These are phyloP conservation scores for Anabas testudineus DNA, from an alignment of 2,797 vertebrate species.

Conservation along the genomic window DNA sequence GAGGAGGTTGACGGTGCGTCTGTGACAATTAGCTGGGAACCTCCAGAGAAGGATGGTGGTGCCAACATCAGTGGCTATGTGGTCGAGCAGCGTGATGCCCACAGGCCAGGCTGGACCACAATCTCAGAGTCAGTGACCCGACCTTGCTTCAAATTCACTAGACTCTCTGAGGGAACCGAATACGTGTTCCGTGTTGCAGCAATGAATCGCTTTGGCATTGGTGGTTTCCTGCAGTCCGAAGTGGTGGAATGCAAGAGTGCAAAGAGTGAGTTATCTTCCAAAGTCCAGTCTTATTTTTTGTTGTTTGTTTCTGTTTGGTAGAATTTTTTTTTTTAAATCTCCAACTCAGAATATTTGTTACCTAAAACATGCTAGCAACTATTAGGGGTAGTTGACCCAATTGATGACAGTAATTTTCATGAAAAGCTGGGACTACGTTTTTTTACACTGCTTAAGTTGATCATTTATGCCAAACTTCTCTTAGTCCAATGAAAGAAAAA, in stretches of 20 bases:
- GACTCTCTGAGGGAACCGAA: conserved; percentile 93
- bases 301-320: not conserved
- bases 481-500: too few relatives aligned
- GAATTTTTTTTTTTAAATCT: not conserved
- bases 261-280: conserved; percentile 89
- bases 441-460: too few relatives aligned
- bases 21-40: conserved; percentile 92
- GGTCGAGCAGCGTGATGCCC: conserved; percentile 97
- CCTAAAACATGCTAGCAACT: not conserved
- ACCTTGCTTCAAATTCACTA: conserved; percentile 93
- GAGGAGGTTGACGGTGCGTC: conserved; percentile 92
- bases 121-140: conserved; percentile 98
- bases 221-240: conserved; percentile 95
- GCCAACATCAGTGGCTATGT: conserved; percentile 95
- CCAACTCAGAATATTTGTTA: too few relatives aligned
- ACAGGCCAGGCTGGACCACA: conserved; percentile 94
- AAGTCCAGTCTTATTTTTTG: not conserved
- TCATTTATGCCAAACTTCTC: too few relatives aligned
- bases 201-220: conserved; percentile 98
- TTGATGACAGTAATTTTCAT: too few relatives aligned
- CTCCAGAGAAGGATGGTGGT: conserved; percentile 95
- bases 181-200: conserved; percentile 98
- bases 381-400: too few relatives aligned
- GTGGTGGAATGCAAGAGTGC: conserved; percentile 96
- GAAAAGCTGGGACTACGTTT: too few relatives aligned